Evolutionary conservation across 53 echinoderm and acorn worm species (phyloP).

Genomic region (Pentamera pediparva): DNA sequence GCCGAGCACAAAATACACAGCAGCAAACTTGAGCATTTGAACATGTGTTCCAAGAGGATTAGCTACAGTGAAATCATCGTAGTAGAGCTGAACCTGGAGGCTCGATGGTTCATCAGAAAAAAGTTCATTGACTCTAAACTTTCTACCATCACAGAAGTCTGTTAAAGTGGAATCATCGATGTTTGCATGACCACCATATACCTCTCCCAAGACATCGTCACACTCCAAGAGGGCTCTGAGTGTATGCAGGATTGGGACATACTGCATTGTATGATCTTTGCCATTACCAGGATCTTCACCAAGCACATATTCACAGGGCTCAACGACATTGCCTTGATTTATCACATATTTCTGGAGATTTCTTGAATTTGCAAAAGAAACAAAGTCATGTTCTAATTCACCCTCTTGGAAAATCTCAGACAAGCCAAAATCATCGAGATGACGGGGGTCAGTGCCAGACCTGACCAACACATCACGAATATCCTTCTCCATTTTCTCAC

Average conservation of each 20-base stretch:
- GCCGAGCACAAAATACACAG: conserved; percentile 29
- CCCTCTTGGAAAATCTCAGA: neutral
- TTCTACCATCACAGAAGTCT: conserved; percentile 24
- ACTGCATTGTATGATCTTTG: conserved; percentile 29
- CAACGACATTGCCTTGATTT: neutral
- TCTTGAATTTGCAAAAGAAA: neutral
- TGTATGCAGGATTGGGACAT: conserved; percentile 4
- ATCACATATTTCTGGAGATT: neutral
- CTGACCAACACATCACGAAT: neutral
- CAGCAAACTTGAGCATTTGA: conserved; percentile 3
- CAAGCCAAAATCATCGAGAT: conserved; percentile 10
- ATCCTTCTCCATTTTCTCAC: conserved; percentile 6
- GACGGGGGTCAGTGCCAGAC: neutral
- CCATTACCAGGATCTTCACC: neutral
- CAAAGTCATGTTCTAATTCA: neutral
- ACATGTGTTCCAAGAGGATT: conserved; percentile 15
- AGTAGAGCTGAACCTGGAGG: conserved; percentile 18
- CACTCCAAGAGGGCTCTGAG: neutral
- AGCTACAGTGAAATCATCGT: conserved; percentile 21
- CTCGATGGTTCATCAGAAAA: conserved; percentile 5
- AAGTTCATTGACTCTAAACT: neutral
- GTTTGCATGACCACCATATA: conserved; percentile 16
- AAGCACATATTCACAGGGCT: conserved; percentile 3
- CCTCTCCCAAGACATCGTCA: conserved; percentile 17
- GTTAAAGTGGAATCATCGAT: too few relatives aligned